Conservation (phyloP, 2,888 invertebrate genomes). For the Zeuzera pyrina region DNA sequence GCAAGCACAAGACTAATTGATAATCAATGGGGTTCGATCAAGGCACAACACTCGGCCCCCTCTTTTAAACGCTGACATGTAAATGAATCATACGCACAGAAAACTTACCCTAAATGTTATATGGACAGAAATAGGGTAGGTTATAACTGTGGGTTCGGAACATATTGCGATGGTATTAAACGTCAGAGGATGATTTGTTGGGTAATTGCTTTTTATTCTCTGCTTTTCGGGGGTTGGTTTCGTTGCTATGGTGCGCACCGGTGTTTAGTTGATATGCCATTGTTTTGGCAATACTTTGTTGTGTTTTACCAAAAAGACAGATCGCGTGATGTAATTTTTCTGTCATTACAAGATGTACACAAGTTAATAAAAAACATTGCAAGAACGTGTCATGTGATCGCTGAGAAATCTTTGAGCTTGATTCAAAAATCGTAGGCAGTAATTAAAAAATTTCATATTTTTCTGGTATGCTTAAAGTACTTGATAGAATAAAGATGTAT, state of each 20-base stretch:
- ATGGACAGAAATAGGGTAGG: conserved; percentile 30
- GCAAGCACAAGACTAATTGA: conserved; percentile 68
- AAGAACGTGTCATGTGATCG: too few species aligned
- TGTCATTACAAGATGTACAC: too few species aligned
- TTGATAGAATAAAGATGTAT: too few species aligned
- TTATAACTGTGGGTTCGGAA: conserved; percentile 50
- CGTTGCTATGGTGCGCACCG: conserved; percentile 50
- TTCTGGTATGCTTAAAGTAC: too few species aligned
- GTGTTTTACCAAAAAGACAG: too few species aligned
- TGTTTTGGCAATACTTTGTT: conserved; percentile 67
- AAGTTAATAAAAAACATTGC: too few species aligned
- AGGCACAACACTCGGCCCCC: conserved; percentile 39
- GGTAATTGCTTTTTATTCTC: conserved; percentile 66
- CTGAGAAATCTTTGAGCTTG: too few species aligned
- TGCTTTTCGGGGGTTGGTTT: conserved; percentile 37
- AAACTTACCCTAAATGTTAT: conserved; percentile 39
- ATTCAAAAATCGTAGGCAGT: too few species aligned
- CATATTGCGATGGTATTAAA: conserved; percentile 69
- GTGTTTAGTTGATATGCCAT: conserved; percentile 22
- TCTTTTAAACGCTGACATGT: conserved; percentile 43
- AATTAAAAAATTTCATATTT: too few species aligned
- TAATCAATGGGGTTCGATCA: conserved; percentile 60
- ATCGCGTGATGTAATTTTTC: too few species aligned
- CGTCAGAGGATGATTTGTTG: conserved; percentile 70
- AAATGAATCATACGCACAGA: conserved; percentile 59